Base-by-base conservation (phyloP, 2,113 vertebrate species). In the Elephas maximus region DNA sequence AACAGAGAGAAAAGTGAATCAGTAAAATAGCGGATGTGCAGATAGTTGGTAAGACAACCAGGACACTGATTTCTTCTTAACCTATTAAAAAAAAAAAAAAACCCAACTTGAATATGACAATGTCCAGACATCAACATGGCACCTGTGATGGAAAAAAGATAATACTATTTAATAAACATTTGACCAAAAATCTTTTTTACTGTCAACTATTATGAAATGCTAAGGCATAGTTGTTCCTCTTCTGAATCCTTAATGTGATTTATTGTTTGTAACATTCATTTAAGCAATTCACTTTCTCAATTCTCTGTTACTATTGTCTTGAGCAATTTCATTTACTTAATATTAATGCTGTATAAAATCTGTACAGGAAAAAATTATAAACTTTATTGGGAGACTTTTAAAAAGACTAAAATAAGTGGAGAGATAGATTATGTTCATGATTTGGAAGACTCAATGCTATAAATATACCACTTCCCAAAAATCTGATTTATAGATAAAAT, bases 401-500 rank as follows among this genome's bases (percentile, higher is more conserved):
- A 92, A 53, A 93, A 79, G 33, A 88, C 8, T 26, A 65, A 93
- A 93, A 76, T 92, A 95, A 88, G 44, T 76, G 12, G 1, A 69
- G 17, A 80, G 17, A 73, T 8, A 79, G 63, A 92, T 80, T 90
- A n/a, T 14, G 15, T 53, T 79, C 62, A 96, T 92, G n/a, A 24
- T 18, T 69, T 96, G 8, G 28, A 94, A 94, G 45, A 93, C 23
- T 90, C 76, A 62, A 69, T 26, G 67, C 81, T 92, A 94, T 53
- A 81, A 93, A 82, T 4, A 18, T 51, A 91, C 51, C 37, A 83
- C 77, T 95, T 90, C 44, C 45, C 86, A 90, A 95, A 95, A 95
- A 82, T 37, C 65, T 74, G 67, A 51, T 41, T 65, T 60, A 82
- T 17, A 90, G 48, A 91, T 60, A 77, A 95, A 95, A 92, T 90